Base-by-base conservation (phyloP, 2,797 vertebrate species). In the Helicolenus hilgendorfi region DNA sequence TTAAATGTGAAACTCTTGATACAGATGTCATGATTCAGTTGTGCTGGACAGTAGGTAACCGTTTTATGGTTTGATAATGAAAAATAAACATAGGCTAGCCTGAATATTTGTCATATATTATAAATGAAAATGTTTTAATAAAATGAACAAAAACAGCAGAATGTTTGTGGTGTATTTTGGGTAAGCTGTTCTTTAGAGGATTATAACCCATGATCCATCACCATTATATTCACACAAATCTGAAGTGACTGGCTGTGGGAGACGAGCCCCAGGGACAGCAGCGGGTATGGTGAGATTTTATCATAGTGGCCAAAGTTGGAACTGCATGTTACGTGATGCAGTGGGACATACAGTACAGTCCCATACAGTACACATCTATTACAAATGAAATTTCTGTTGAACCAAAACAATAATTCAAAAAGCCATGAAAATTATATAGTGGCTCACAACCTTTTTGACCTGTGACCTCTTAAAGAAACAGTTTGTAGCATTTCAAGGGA, bases 91-190 rank as follows among this genome's bases (percentile, higher is more conserved):
- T 94, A 95, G 93, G 56, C 13, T 94, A 92, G 77, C 24, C 49
- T 59, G 67, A 91, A 87, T 91, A 85, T 95, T 95, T 96, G 92
- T 97, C 86, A 94, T 96, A 89, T 96, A 84, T 91, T 87, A 89
- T 89, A 69, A 93, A 91, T 95, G n/a, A 90, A 92, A 88, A 93
- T 77, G 93, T 97, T 97, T 94, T 97, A 97, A 97, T 97, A 97
- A 98, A 98, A 96, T 77, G 6, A 78, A 64, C 24, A 87, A 60
- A 94, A 94, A 87, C 22, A 35, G 55, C n/a, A 24, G 0, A 2
- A 1, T 75, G 55, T 11, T 41, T 72, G 35, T 84, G 24, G 31
- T 72, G 76, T 92, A 20, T 83, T 83, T 75, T 33, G 4, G 15
- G 4, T 55, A 11, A 41, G 79, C 11, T 70, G 4, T 69, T 9